Evolutionary conservation across 2,888 invertebrate species (phyloP), one percentile per base, ranked within the genome.

Genomic region (Hypomecis atomaria): DNA sequence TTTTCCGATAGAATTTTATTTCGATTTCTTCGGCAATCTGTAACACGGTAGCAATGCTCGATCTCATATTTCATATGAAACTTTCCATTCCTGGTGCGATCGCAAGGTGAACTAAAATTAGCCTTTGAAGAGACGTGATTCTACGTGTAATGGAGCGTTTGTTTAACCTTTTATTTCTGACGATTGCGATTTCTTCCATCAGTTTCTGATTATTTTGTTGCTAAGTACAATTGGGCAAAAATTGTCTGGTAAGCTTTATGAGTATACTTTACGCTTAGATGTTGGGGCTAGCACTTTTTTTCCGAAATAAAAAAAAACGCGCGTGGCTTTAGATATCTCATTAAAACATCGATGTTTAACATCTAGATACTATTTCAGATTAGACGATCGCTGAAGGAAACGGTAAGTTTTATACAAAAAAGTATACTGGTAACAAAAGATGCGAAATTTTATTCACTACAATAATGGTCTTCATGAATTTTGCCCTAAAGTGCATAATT

Each of bases 91-190:
- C 77, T 77, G 73, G 77, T 82, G 70, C 77, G 80, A 82, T 81
- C 78, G 75, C 83, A 79, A 81, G 78, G 79, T 82, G 78, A 81
- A 78, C 85, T 86, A 86, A 83, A 86, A 81, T 83, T 86, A 86
- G 78, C 81, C 77, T 73, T 71, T 76, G 81, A 81, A 78, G 83
- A 82, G 80, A 81, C 78, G 79, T 75, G 77, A 78, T 79, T 81
- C 76, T 78, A 79, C 78, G 77, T 80, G 78, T 78, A 75, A 76
- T 79, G 75, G 71, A 76, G 69, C 71, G 71, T 65, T 75, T 71
- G 70, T 67, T 47, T 48, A 23, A 6, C n/a, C 11, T 47, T 73
- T 69, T 71, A 50, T 37, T 63, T 73, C 71, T 62, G 50, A 65
- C 62, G 65, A 60, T 68, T 69, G 69, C 50, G 69, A 67, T 64